Evolutionary conservation across 2,888 invertebrate genomes (phyloP).

Genomic region (Hemistola chrysoprasaria): DNA sequence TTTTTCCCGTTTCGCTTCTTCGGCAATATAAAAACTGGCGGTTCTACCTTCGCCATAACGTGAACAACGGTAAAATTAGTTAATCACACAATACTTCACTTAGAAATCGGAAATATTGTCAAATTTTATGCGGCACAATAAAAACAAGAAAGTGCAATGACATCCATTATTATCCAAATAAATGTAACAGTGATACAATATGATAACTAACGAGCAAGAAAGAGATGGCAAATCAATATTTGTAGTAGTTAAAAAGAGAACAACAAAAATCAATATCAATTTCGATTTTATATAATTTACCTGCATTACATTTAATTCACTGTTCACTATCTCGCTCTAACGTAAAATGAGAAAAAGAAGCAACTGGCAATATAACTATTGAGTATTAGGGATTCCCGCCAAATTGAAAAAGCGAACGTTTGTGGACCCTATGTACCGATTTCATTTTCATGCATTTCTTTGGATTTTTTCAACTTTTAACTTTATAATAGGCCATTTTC

Average conservation of each 20-base stretch:
- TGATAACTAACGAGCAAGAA: background rate
- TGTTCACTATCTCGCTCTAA: too few species aligned
- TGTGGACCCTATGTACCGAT: too few species aligned
- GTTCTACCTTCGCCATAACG: conserved; percentile 69
- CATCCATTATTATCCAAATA: conserved; percentile 11
- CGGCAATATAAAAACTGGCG: conserved; percentile 82
- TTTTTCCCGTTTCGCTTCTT: conserved; percentile 83
- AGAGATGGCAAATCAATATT: background rate
- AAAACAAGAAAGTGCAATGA: conserved; percentile 28
- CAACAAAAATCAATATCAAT: conserved; percentile 7
- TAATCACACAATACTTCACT: conserved; percentile 8
- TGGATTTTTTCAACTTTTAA: too few species aligned
- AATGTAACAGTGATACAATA: conserved; percentile 1
- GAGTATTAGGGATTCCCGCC: too few species aligned
- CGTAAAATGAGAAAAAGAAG: too few species aligned
- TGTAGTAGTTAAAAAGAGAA: conserved; percentile 2
- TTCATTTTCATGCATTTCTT: too few species aligned
- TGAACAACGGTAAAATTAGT: background rate
- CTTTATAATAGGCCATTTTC: too few species aligned
- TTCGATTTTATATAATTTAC: background rate
- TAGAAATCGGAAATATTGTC: conserved; percentile 4
- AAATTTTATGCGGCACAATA: conserved; percentile 13
- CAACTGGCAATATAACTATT: too few species aligned
- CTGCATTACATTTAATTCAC: conserved; percentile 8
- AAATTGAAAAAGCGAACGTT: too few species aligned